A percentile compares a stretch with the other conserved stretches of the same genome.
These are phyloP conservation scores for Limenitis arthemis DNA, from an alignment of 2,888 invertebrate genomes.

Conservation along the genomic window DNA sequence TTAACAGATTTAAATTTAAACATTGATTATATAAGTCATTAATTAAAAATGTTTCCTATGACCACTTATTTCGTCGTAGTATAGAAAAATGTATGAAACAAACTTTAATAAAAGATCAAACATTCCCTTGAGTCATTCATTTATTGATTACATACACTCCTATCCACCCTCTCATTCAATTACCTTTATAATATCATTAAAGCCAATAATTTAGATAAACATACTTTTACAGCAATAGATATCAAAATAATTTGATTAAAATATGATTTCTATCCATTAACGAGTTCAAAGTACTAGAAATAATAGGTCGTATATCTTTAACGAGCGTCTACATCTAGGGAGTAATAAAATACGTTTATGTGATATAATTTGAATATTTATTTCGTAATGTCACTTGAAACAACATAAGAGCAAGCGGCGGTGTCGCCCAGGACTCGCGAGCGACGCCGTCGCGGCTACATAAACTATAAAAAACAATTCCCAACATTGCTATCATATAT, in stretches of 20 bases:
- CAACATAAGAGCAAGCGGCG: conserved; percentile 57
- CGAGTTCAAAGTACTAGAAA: conserved; percentile 9
- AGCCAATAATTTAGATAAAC: neutral
- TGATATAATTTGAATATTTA: conserved; percentile 70
- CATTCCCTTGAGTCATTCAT: no score
- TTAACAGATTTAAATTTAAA: no score
- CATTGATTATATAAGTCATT: no score
- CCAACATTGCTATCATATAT: conserved; percentile 56
- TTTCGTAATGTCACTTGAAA: conserved; percentile 68
- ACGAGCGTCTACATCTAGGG: conserved; percentile 12
- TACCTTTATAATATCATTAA: no score
- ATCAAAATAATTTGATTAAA: conserved; percentile 1
- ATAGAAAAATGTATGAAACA: no score
- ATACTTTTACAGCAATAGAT: neutral
- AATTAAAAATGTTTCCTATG: no score
- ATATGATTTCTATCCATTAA: conserved; percentile 6
- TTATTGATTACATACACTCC: no score
- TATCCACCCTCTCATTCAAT: no score
- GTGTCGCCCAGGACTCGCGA: conserved; percentile 56
- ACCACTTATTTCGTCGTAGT: no score
- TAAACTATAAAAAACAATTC: conserved; percentile 65
- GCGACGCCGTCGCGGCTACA: conserved; percentile 55
- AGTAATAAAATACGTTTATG: conserved; percentile 40
- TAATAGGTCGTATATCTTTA: conserved; percentile 14
- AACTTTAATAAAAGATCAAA: no score